Evolutionary conservation across 1,140 invertebrate genomes (phyloP).

Genomic region (Lepidurus arcticus): DNA sequence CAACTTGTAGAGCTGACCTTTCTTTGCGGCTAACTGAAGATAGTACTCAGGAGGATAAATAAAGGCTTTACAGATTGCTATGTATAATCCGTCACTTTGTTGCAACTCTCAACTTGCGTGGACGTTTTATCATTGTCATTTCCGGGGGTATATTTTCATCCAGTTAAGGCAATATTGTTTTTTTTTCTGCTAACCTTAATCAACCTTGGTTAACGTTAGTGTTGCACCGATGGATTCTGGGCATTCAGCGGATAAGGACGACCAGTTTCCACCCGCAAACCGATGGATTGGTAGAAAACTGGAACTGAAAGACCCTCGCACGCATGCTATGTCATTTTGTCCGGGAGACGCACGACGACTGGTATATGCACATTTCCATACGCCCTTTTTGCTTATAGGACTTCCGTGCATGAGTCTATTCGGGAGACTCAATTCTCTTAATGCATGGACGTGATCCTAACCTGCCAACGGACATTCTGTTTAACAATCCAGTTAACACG

Average conservation of each 20-base stretch:
- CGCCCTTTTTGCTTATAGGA: no score
- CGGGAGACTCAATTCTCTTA: not conserved
- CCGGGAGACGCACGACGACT: not conserved
- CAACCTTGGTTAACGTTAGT: no score
- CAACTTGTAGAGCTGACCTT: no score
- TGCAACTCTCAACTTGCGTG: no score
- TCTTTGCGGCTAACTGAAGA: no score
- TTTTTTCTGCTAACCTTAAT: no score
- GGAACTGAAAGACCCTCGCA: slow-evolving; percentile 40
- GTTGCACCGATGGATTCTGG: slow-evolving; percentile 20
- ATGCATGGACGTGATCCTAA: not conserved
- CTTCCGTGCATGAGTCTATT: not conserved
- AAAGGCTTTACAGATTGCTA: no score
- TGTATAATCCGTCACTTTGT: no score
- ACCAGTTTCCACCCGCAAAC: slow-evolving; percentile 35
- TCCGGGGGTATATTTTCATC: no score
- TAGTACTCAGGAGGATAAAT: no score
- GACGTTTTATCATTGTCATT: no score
- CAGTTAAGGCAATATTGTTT: no score
- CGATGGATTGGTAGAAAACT: slow-evolving; percentile 38
- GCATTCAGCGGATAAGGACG: slow-evolving; percentile 35
- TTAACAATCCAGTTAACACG: not conserved
- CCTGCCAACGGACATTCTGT: not conserved
- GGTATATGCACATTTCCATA: not conserved
- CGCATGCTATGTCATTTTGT: slow-evolving; percentile 35